Evolutionary conservation across 2,797 vertebrate genomes (phyloP), one percentile per base, ranked within the genome.

Genomic region (Crenuchus spilurus): DNA sequence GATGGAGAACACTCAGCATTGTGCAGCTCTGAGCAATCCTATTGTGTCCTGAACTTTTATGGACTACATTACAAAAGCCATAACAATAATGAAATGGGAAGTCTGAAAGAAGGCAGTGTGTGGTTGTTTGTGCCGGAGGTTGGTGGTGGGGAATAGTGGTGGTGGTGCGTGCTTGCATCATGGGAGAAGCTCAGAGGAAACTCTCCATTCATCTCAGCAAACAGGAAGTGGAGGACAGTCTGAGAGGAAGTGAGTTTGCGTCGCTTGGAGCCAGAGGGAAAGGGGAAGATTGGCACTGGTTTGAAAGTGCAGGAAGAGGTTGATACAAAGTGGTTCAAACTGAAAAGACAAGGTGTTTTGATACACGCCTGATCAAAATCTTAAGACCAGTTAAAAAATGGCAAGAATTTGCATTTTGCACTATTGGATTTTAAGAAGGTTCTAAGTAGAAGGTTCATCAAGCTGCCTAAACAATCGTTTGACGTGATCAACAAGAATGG

Each of bases 201-300:
- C 87, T 83, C 79, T 81, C 84, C 86, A 92, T 92, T 92, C 90
- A 92, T 89, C 83, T 84, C 67, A 18, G 62, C 84, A 86, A 86
- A 90, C 89, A 92, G 92, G 91, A 93, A 90, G 64, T 82, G 82
- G 62, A 78, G 76, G 82, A 86, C 83, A 86, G 86, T 77, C 85
- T 76, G 86, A 85, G 87, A 87, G 90, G 90, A 92, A 92, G 87
- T 86, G 63, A 72, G 80, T 67, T 51, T 39, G 39, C 42, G 62
- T 63, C 57, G 68, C 63, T 35, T 54, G 24, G 51, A 78, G 58
- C 69, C 16, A 76, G 14, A 61, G 48, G 37, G 39, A 65, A 31
- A 16, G 30, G 16, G 30, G 33, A 28, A 13, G 2, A 14, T 2
- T 49, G 18, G 20, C 46, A 7, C 16, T 26, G 51, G 8, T 37